phyloP scores from a whole-genome alignment of 1,140 invertebrate species.

The Ephestia elutella region DNA sequence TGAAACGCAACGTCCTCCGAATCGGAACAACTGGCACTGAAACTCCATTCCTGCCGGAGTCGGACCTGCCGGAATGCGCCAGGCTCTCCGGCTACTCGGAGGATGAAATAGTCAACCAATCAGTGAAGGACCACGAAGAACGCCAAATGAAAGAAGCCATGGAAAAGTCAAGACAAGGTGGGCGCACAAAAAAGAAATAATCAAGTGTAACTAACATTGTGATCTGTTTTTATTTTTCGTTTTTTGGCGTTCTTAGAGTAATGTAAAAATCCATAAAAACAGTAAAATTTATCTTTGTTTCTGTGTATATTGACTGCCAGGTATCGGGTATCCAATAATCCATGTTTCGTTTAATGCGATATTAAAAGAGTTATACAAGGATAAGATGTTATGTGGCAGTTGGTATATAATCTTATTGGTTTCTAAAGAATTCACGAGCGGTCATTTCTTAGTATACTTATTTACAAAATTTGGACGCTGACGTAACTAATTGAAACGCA shows the following conservation, averaged over 20 bases:
- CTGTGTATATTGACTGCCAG: conserved; percentile 7
- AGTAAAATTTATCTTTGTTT: conserved; percentile 18
- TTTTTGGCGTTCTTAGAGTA: conserved; percentile 5
- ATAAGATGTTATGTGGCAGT: too few species aligned
- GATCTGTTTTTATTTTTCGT: background rate
- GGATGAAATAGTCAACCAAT: conserved; percentile 73
- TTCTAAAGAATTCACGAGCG: too few species aligned
- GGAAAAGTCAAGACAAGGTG: conserved; percentile 72
- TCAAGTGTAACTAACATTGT: conserved; percentile 9
- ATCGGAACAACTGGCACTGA: conserved; percentile 97
- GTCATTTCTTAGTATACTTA: too few species aligned
- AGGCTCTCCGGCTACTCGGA: conserved; percentile 74
- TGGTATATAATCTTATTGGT: too few species aligned
- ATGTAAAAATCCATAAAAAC: conserved; percentile 23
- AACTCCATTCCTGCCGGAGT: conserved; percentile 92
- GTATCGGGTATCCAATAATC: too few species aligned
- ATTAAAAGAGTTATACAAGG: too few species aligned
- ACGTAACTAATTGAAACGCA: too few species aligned
- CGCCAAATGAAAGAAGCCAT: conserved; percentile 68
- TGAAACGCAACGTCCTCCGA: conserved; percentile 90
- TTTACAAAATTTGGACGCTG: too few species aligned
- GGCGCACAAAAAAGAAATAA: conserved; percentile 54
- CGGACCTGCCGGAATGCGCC: conserved; percentile 82
- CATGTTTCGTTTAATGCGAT: too few species aligned
- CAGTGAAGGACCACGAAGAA: conserved; percentile 47